Evolutionary conservation across 2,113 vertebrate species (phyloP).

Genomic region (Leucopternis melanops): DNA sequence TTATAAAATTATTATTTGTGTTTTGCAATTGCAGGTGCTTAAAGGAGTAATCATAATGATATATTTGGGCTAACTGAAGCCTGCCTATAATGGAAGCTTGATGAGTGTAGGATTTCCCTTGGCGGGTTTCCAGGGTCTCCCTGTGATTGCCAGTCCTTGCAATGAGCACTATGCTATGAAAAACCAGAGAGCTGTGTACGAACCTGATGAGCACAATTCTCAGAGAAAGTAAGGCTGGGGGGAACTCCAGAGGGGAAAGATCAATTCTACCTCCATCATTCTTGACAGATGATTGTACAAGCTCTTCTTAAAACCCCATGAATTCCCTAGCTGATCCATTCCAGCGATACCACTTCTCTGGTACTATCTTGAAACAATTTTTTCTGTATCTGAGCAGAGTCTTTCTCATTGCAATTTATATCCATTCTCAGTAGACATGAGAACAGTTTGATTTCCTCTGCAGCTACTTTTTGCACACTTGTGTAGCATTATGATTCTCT

Average conservation of each 20-base stretch:
- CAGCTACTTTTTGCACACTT: not conserved
- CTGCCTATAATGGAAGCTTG: not conserved
- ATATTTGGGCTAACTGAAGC: not conserved
- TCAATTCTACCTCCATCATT: not conserved
- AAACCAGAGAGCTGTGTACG: accelerated
- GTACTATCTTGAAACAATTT: not conserved
- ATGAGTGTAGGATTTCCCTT: not conserved
- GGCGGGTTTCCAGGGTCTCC: not conserved
- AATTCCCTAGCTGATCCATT: not conserved
- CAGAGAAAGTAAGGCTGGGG: not conserved
- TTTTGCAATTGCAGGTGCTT: not conserved
- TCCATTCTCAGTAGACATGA: accelerated
- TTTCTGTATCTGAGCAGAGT: not conserved
- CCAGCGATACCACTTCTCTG: not conserved
- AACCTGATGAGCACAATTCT: not conserved
- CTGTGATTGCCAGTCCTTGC: not conserved
- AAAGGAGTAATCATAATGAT: not conserved
- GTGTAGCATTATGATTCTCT: not conserved
- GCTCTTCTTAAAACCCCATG: not conserved
- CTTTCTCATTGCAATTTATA: not conserved
- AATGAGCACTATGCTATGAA: not conserved
- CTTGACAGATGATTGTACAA: not conserved
- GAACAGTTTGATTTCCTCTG: not conserved
- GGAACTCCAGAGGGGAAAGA: not conserved
- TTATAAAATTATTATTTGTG: not conserved